Conservation (phyloP, 1,140 invertebrate species). For the Parapsyche elsis region DNA sequence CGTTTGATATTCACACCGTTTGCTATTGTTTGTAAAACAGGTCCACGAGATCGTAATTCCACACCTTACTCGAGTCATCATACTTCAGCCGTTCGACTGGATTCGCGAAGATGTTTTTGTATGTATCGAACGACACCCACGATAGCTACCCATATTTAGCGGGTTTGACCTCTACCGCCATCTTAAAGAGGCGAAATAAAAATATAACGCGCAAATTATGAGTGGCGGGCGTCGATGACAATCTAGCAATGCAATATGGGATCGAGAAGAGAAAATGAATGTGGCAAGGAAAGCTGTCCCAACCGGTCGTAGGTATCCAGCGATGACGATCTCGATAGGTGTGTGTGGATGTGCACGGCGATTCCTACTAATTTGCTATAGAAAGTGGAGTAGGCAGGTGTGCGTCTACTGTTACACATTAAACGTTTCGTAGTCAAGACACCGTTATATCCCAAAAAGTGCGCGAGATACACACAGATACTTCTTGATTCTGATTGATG, state of each 20-base stretch:
- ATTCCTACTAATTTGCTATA: background rate
- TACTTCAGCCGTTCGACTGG: background rate
- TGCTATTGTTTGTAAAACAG: background rate
- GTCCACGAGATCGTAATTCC: background rate
- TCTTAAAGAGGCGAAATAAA: no score
- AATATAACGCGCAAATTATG: no score
- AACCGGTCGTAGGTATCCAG: background rate
- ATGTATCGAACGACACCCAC: background rate
- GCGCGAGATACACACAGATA: background rate
- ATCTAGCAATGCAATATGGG: background rate
- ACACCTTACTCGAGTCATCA: background rate
- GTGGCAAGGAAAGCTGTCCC: slow-evolving; percentile 10
- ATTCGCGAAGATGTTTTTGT: background rate
- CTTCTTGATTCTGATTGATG: background rate
- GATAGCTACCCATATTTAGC: background rate
- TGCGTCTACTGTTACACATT: background rate
- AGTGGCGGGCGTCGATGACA: no score
- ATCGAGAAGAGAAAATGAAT: background rate
- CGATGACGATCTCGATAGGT: background rate
- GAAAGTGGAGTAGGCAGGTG: slow-evolving; percentile 21
- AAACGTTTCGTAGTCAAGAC: background rate
- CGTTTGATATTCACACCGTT: slow-evolving; percentile 18
- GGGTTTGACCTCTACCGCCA: background rate
- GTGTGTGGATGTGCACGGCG: background rate
- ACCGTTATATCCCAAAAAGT: slow-evolving; percentile 19